Evolutionary conservation across 2,888 invertebrate species (phyloP), one percentile per base, ranked within the genome.

Genomic region (Brachypalpus laphriformis): DNA sequence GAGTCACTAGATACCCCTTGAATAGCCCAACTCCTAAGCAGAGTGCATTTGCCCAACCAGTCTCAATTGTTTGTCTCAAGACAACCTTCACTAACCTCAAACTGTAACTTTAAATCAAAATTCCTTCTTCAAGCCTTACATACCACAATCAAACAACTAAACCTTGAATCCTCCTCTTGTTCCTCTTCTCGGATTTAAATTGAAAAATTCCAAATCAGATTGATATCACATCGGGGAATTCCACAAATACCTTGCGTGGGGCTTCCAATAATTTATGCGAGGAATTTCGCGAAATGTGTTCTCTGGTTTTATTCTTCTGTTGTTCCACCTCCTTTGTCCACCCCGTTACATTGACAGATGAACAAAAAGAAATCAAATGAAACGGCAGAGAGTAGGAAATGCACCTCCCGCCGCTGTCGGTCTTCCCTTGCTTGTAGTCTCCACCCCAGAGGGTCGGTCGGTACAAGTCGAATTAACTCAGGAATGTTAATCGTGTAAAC

Each of bases 401-500:
- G 51, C 66, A 68, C 8, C 34, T 66, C 42, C 2, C n/a, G n/a
- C n/a, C n/a, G n/a, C 40, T 28, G 22, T 28, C 28, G 28, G 28
- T 7, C 28, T 28, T 28, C 28, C 25, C 25, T 1, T 28, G 4
- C 28, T 3, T 9, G 9, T 9, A 9, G 2, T 7, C 9, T 34
- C 34, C 9, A 34, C 34, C 34, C 34, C 34, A 25, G 25, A 25
- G 25, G 25, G 25, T 25, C 25, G 25, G 20, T n/a, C 8, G 40
- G 6, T 42, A 28, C 54, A 68, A 78, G 65, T n/a, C 56, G 83
- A 54, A 75, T 80, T 80, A 75, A 85, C 74, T 75, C n/a, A 37
- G 83, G 83, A 85, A 85, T 80, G 47, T 85, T 85, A 85, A 85
- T 80, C 83, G 83, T 70, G 75, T 80, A 80, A 80, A 80, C 18